These are phyloP conservation scores for Prionace glauca DNA, from an alignment of 2,797 vertebrate species.

Conservation along the genomic window DNA sequence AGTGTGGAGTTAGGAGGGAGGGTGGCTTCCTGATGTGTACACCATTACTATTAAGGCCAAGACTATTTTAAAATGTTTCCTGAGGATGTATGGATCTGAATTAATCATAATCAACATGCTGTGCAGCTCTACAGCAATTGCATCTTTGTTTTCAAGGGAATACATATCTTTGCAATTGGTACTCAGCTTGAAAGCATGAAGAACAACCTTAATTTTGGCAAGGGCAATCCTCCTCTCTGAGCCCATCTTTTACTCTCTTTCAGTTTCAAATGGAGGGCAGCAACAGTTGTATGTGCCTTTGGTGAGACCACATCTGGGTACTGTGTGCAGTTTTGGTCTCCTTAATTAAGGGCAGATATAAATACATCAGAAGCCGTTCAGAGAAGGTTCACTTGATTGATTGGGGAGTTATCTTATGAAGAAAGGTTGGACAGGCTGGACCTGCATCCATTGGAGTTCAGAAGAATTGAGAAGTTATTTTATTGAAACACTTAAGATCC, in stretches of 20 bases:
- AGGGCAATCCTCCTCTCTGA: not conserved
- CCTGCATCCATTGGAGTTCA: too few relatives aligned
- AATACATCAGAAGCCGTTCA: too few relatives aligned
- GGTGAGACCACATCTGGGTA: too few relatives aligned
- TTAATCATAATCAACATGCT: not conserved
- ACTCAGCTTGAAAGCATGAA: not conserved
- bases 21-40: not conserved
- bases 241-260: not conserved
- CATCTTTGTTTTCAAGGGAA: not conserved
- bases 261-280: not conserved
- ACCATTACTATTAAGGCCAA: not conserved
- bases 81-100: not conserved
- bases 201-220: not conserved
- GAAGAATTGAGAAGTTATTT: too few relatives aligned
- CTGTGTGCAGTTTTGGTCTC: too few relatives aligned
- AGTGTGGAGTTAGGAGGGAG: not conserved
- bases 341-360: too few relatives aligned
- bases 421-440: too few relatives aligned
- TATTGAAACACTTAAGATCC: too few relatives aligned
- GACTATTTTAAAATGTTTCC: not conserved
- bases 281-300: too few relatives aligned
- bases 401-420: too few relatives aligned
- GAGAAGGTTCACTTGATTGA: too few relatives aligned
- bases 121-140: not conserved
- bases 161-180: not conserved